Base-by-base conservation (phyloP, 1,140 invertebrate species). In the Drosophila navojoa region DNA sequence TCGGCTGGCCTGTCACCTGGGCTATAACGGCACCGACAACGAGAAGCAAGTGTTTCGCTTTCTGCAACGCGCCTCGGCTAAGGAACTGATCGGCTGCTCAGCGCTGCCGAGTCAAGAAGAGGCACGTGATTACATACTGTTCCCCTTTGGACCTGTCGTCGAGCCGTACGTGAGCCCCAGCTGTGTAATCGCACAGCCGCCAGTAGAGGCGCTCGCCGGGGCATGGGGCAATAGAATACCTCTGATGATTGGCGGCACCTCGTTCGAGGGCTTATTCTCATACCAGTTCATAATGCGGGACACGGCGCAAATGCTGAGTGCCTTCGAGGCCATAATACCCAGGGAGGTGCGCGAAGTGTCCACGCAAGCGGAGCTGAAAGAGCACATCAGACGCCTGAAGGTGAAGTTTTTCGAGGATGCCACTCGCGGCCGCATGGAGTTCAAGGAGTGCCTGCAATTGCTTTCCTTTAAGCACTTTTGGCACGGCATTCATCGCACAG, bases 201-300 rank as follows among this genome's bases (percentile, higher is more conserved):
- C 85, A 0, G 61, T 71, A 1, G 81, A 92, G 64, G 82, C 92
- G 57, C 47, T 91, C 5, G 54, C 74, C 13, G 74, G 62, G 5
- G 82, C 91, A 5, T 92, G 91, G 86, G 92, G 92, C 29, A 92
- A 92, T 60, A 75, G 91, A 3, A 71, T 93, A 10, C 92, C 92
- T 0, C 11, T 93, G 25, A 77, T 93, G 0, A 77, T 93, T 27
- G 92, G 92, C 1, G 91, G 80, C 9, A 91, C 76, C 54, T 90
- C 91, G 4, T 81, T 87, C 38, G 92, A 93, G 73, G 92, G 92
- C 4, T 64, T 93, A 0, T 77, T 93, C n/a, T 63, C 61, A 27
- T 81, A 87, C 60, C 73, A 84, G 44, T 54, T 22, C 13, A 44
- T 44, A 13, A 22, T 91, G 60, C 60, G 57, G 6, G 69, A 84